Evolutionary conservation across 1,140 invertebrate species (phyloP).

Genomic region (Luehdorfia chinensis): DNA sequence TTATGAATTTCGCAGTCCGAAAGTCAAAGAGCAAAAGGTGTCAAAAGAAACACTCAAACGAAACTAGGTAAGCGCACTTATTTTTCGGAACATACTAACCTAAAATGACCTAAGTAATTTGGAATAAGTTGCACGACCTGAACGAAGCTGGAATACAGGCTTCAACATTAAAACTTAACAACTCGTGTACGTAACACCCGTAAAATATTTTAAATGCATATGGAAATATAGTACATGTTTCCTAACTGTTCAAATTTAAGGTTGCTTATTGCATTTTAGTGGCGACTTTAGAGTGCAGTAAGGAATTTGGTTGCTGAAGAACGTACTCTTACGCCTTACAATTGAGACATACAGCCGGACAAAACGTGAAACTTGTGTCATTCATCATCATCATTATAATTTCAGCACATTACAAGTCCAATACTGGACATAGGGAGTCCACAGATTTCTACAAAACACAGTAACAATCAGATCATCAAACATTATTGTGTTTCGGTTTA

Average conservation of each 20-base stretch:
- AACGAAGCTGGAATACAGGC: slow-evolving; percentile 20
- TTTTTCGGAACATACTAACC: slow-evolving; percentile 16
- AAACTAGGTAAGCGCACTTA: slow-evolving; percentile 20
- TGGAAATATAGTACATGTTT: neutral
- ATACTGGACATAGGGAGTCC: no score
- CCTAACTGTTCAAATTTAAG: neutral
- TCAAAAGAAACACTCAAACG: slow-evolving; percentile 14
- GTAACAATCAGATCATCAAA: no score
- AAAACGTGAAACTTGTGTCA: slow-evolving; percentile 1
- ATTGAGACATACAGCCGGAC: slow-evolving; percentile 20
- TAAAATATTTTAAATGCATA: slow-evolving; percentile 13
- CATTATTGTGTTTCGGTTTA: no score
- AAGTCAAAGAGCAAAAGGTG: slow-evolving; percentile 4
- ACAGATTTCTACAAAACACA: no score
- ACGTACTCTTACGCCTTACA: slow-evolving; percentile 20
- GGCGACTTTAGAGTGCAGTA: slow-evolving; percentile 1
- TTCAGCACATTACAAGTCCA: no score
- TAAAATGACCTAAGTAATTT: slow-evolving; percentile 23
- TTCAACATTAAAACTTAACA: slow-evolving; percentile 25
- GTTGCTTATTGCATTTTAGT: neutral
- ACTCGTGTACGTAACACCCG: slow-evolving; percentile 30
- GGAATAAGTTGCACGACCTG: slow-evolving; percentile 16
- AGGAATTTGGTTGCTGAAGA: slow-evolving; percentile 4
- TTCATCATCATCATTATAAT: neutral
- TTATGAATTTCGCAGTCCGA: slow-evolving; percentile 3